Evolutionary conservation across 2,888 invertebrate species (phyloP).

Genomic region (Drepana falcataria): DNA sequence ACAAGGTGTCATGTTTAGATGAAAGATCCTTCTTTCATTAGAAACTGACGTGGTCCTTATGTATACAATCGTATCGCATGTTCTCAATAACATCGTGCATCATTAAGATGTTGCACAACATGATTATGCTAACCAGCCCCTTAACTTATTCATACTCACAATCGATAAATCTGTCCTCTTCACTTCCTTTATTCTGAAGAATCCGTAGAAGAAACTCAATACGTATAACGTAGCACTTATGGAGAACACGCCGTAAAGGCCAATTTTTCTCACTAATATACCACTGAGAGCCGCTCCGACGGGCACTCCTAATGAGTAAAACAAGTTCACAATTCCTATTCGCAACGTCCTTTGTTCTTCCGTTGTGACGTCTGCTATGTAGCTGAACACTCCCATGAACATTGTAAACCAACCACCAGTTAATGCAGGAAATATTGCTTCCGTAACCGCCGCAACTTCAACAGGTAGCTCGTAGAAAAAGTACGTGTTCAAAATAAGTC

Average conservation of each 20-base stretch:
- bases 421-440: slow-evolving; percentile 88
- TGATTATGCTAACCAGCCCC: slow-evolving; percentile 6
- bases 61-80: background rate
- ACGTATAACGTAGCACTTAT: slow-evolving; percentile 87
- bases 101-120: slow-evolving; percentile 5
- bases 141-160: slow-evolving; percentile 41
- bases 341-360: slow-evolving; percentile 89
- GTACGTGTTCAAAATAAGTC: slow-evolving; percentile 87
- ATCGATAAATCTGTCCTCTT: slow-evolving; percentile 53
- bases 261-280: slow-evolving; percentile 84
- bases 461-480: slow-evolving; percentile 88
- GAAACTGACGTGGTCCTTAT: background rate
- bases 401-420: slow-evolving; percentile 93
- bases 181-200: slow-evolving; percentile 84
- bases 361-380: slow-evolving; percentile 91
- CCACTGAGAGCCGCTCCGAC: slow-evolving; percentile 94
- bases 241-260: slow-evolving; percentile 90
- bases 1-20: slow-evolving; percentile 23
- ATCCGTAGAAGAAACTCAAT: slow-evolving; percentile 86
- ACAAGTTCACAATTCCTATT: slow-evolving; percentile 92
- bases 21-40: slow-evolving; percentile 3
- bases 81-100: background rate
- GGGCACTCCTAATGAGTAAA: slow-evolving; percentile 92
- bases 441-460: slow-evolving; percentile 88
- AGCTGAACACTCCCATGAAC: slow-evolving; percentile 94